Base-by-base conservation (phyloP, 1,140 invertebrate genomes). In the Dinoponera quadriceps region DNA sequence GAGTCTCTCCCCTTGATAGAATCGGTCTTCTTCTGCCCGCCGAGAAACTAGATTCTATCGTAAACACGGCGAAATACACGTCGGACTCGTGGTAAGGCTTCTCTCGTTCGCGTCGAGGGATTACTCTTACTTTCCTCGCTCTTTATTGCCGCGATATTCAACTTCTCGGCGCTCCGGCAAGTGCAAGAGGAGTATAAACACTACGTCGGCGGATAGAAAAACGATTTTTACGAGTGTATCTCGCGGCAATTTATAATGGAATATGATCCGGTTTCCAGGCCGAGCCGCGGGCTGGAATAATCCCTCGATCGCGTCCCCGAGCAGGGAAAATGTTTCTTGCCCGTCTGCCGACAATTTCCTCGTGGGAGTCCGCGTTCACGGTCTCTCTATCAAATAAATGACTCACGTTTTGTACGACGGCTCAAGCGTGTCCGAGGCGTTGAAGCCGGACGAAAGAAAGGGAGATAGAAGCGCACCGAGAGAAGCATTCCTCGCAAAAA, bases 331-430 rank as follows among this genome's bases (percentile, higher is more conserved):
- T 80, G 69, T 71, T 82, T 86, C 85, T 82, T 82, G 54, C 55
- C 59, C 38, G 71, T n/a, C 63, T 65, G 16, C 65, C 65, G 55
- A 18, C 65, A 69, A 75, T 29, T 74, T 86, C 73, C 82, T 83
- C 71, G 62, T 83, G 44, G 57, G 57, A 69, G 66, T 81, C 85
- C 84, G 82, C 63, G 85, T 86, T 82, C 78, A 86, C 84, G 78
- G 72, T 81, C 73, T 71, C 78, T 55, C 78, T 82, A 81, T 29
- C 84, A 86, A 86, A 86, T 86, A 82, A 86, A 86, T 86, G 84
- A 86, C 84, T 83, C 85, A 83, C 71, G 78, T 86, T 86, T 75
- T 80, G 65, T 71, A 80, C 71, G 57, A 63, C 78, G 49, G 62
- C 71, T 78, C 65, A 55, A 69, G 66, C 71, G 65, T 66, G 71